These are phyloP conservation scores for Tautogolabrus adspersus DNA, from an alignment of 2,113 vertebrate species.

Conservation along the genomic window DNA sequence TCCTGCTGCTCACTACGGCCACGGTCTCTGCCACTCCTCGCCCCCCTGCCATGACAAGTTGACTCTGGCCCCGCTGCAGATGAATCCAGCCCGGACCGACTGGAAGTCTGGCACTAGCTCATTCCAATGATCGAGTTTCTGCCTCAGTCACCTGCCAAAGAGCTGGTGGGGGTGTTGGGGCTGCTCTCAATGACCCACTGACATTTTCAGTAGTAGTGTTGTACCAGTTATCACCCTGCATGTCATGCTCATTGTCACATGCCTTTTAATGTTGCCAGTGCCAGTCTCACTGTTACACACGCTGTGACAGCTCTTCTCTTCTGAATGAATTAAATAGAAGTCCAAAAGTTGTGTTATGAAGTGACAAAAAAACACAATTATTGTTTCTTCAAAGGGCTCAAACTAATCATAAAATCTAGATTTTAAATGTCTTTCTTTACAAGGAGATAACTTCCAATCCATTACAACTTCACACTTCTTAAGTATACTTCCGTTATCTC, in stretches of 20 bases:
- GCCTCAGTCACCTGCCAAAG: constrained; percentile 53
- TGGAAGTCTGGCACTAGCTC: constrained; percentile 2
- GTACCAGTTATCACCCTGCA: constrained; percentile 32
- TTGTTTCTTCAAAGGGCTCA: no score
- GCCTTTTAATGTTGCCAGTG: constrained; percentile 3
- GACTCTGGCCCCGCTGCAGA: constrained; percentile 31
- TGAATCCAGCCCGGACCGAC: constrained; percentile 10
- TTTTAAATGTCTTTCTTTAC: no score
- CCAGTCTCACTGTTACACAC: not conserved
- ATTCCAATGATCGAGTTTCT: constrained; percentile 64
- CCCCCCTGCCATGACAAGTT: constrained; percentile 54
- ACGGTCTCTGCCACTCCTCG: constrained; percentile 28
- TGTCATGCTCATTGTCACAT: constrained; percentile 24
- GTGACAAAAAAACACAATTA: no score
- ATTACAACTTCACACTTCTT: no score
- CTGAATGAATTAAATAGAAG: no score
- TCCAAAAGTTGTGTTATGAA: no score
- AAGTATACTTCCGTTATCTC: no score
- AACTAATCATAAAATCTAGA: no score
- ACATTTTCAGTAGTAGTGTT: constrained; percentile 62
- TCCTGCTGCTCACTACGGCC: not conserved
- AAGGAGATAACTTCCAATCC: no score
- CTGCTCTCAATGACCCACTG: constrained; percentile 63
- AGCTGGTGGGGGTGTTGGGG: constrained; percentile 30
- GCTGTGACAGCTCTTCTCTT: not conserved